Evolutionary conservation across 2,113 vertebrate genomes (phyloP).

Genomic region (Lycocorax pyrrhopterus): DNA sequence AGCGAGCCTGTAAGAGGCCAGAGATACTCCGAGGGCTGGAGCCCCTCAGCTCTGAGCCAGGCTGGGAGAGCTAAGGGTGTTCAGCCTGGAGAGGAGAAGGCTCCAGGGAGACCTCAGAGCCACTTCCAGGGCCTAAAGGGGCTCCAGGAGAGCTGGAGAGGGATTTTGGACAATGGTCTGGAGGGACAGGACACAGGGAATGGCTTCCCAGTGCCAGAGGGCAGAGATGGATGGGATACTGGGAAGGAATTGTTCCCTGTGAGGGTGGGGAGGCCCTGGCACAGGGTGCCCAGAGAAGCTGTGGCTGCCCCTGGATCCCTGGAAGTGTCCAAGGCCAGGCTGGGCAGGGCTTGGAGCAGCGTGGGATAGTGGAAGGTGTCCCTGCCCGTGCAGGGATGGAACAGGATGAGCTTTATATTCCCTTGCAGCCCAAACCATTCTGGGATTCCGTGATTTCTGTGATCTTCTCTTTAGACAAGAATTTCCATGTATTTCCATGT

Average conservation of each 20-base stretch:
- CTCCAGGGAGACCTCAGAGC: neutral
- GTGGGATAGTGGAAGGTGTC: neutral
- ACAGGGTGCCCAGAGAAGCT: neutral
- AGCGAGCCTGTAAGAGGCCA: accelerated
- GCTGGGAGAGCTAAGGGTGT: neutral
- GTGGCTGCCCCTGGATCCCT: neutral
- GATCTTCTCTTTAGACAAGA: neutral
- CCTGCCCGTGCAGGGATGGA: neutral
- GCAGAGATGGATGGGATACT: accelerated
- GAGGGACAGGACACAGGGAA: accelerated
- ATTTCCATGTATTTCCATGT: accelerated
- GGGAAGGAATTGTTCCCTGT: accelerated
- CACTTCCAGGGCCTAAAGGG: accelerated
- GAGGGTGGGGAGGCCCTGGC: accelerated
- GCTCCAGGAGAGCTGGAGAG: neutral
- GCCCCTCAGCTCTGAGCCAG: neutral
- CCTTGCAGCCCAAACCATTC: neutral
- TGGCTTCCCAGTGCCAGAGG: neutral
- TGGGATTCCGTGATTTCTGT: neutral
- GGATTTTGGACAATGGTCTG: accelerated
- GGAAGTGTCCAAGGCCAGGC: accelerated
- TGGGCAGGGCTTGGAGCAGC: accelerated
- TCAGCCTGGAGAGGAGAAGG: neutral
- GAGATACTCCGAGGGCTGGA: neutral
- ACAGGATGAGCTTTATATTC: neutral